Base-by-base conservation (phyloP, 1,140 invertebrate species). In the Meloidogyne floridensis region DNA sequence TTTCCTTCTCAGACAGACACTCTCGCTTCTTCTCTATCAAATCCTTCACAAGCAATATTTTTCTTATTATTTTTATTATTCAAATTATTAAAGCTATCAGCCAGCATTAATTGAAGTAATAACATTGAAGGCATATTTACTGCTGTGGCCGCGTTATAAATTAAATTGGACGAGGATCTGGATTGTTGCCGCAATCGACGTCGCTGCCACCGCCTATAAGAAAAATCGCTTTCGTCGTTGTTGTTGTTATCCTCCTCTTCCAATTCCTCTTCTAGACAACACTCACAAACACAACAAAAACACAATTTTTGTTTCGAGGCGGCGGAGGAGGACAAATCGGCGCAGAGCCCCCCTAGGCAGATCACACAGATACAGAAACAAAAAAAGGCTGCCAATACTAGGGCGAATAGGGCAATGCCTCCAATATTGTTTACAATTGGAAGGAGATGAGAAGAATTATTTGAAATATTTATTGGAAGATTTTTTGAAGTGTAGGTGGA, bases 301-400 rank as follows among this genome's bases (percentile, higher is more conserved):
- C 53, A 54, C 4, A 32, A 32, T 32, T 32, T 32, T 32, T 32
- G 32, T 32, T 32, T 32, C 18, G n/a, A 18, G 10, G 59, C n/a
- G 5, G 59, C 59, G n/a, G 59, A 3, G n/a, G 59, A 65, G 8
- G 72, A 54, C n/a, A 54, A 74, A 54, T 88, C 87, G 5, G 84
- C 83, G 72, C 77, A 85, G 8, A 84, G 88, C n/a, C 77, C 77
- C 11, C 87, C 87, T 56, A 86, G 81, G 80, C 88, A 89, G 13
- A 84, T 75, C 32, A 89, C 87, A 74, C 88, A 88, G 59, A 85
- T 54, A 77, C 88, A 84, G 84, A 88, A 88, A n/a, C 84, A 80
- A 47, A 88, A 73, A 72, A 88, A 88, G 11, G 83, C 84, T 32
- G 88, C 87, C 65, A 89, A 80, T 51, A 88, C 80, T 10, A 88